A percentile compares a stretch with the other conserved stretches of the same genome.
These are phyloP conservation scores for Capreolus pygargus DNA, from an alignment of 2,113 vertebrate genomes.

Conservation along the genomic window DNA sequence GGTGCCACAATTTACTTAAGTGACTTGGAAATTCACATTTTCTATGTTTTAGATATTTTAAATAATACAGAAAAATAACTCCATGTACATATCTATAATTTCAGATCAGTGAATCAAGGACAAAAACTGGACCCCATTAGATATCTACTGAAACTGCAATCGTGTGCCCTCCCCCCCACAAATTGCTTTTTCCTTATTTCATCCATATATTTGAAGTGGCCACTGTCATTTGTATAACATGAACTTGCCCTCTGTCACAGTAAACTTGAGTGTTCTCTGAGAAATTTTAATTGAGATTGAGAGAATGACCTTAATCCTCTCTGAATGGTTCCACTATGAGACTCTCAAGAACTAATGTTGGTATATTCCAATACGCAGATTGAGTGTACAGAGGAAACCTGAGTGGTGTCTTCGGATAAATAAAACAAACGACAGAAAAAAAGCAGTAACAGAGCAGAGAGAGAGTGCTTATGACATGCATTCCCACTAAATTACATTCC, in stretches of 20 bases:
- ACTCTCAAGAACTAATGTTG: neutral
- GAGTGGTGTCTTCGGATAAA: neutral
- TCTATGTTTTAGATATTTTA: neutral
- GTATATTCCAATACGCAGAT: neutral
- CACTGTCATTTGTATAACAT: neutral
- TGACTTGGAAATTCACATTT: neutral
- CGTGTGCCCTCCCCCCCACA: rapidly evolving
- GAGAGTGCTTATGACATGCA: rapidly evolving
- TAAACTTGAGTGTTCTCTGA: neutral
- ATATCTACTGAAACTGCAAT: neutral
- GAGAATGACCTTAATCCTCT: neutral
- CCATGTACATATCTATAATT: neutral
- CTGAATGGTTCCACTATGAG: neutral
- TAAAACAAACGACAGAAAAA: neutral
- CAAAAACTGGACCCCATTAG: neutral
- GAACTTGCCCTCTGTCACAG: neutral
- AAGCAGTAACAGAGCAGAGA: neutral
- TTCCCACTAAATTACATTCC: neutral
- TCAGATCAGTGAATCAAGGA: neutral
- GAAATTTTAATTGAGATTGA: neutral
- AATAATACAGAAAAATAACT: neutral
- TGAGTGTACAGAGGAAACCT: neutral
- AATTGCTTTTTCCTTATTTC: neutral
- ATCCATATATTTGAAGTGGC: neutral
- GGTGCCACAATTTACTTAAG: neutral